Evolutionary conservation across 2,888 invertebrate species (phyloP).

Genomic region (Cyclophora albipunctata): DNA sequence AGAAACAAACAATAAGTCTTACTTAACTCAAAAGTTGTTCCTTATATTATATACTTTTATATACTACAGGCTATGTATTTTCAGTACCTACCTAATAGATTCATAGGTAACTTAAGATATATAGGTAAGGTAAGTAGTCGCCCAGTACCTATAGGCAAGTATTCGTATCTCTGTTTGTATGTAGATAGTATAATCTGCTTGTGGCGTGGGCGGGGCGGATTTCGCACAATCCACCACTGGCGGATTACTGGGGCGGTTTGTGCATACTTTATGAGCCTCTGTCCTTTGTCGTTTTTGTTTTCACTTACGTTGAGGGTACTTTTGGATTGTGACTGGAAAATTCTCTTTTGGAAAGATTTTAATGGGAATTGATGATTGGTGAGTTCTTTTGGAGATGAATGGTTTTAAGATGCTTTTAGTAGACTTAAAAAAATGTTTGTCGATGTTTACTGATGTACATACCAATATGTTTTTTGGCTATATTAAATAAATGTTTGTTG

Average conservation of each 20-base stretch:
- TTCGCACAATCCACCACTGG: constrained; percentile 51
- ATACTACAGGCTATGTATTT: neutral
- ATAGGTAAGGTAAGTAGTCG: neutral
- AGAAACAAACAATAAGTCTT: too few species aligned
- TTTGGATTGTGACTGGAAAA: neutral
- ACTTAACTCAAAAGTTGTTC: too few species aligned
- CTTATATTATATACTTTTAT: too few species aligned
- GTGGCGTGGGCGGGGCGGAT: constrained; percentile 52
- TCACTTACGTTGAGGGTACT: constrained; percentile 7
- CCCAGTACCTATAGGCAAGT: too few species aligned
- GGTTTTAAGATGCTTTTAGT: neutral
- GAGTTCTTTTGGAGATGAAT: neutral
- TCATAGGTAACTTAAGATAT: constrained; percentile 17
- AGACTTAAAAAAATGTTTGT: too few species aligned
- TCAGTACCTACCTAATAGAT: neutral
- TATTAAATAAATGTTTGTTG: too few species aligned
- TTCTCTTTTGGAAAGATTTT: neutral
- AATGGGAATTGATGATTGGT: neutral
- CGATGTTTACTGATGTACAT: too few species aligned
- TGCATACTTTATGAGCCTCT: constrained; percentile 56
- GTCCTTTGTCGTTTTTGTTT: constrained; percentile 39
- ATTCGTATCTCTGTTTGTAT: too few species aligned
- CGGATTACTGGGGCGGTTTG: constrained; percentile 57
- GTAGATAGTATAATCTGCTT: constrained; percentile 39
- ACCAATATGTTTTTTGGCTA: too few species aligned